Evolutionary conservation across 1,140 invertebrate genomes (phyloP).

Genomic region (Cherax destructor): DNA sequence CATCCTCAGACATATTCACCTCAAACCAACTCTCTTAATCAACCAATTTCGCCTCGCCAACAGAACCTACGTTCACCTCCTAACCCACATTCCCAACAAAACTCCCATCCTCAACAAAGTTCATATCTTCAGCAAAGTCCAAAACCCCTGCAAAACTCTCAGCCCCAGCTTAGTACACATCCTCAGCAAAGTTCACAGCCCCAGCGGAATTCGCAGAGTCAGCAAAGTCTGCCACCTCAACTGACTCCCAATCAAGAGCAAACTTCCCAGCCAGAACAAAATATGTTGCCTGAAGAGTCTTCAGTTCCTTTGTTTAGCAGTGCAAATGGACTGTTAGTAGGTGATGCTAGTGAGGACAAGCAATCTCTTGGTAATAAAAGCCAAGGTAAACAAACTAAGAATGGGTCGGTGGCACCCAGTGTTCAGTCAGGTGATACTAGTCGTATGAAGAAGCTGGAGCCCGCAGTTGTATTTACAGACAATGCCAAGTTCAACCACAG

Average conservation of each 20-base stretch:
- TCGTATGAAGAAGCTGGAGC: conserved; percentile 57
- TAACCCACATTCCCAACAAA: conserved; percentile 41
- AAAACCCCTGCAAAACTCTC: not conserved
- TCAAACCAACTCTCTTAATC: not conserved
- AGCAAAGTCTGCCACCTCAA: not conserved
- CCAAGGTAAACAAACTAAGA: conserved; percentile 42
- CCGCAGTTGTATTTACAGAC: conserved; percentile 67
- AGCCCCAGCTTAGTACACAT: not conserved
- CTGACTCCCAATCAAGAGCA: not conserved
- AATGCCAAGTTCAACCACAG: conserved; percentile 63
- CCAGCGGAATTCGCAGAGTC: conserved; percentile 12
- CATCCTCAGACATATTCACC: not conserved
- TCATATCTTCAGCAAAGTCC: not conserved
- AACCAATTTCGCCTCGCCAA: conserved; percentile 16
- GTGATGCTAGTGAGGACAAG: conserved; percentile 36
- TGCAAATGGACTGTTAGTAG: conserved; percentile 25
- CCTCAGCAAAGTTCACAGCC: conserved; percentile 14
- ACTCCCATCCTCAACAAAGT: conserved; percentile 4
- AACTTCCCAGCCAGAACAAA: not conserved
- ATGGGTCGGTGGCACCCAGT: conserved; percentile 22
- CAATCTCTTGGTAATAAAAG: not conserved
- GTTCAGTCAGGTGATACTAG: conserved; percentile 56
- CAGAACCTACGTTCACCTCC: conserved; percentile 16
- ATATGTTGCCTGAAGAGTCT: not conserved
- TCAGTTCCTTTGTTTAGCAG: not conserved